Base-by-base conservation (phyloP, 2,113 vertebrate species). In the Dipodomys spectabilis region DNA sequence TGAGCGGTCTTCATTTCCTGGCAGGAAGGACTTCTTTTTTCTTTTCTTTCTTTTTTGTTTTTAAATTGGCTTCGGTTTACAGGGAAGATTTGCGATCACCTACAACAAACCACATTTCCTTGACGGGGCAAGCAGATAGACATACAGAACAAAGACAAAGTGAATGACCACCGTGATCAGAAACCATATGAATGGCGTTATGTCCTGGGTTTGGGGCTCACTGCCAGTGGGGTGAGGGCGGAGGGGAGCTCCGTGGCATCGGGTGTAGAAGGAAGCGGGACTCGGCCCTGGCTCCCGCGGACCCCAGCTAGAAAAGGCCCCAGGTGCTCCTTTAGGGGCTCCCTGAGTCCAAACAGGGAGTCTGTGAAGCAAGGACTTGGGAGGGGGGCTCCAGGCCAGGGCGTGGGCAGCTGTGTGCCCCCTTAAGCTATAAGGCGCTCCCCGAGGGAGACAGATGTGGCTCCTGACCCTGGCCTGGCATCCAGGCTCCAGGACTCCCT, bases 41-140 rank as follows among this genome's bases (percentile, higher is more conserved):
- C 49, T 65, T 49, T 49, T 49, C 49, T 49, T 49, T 49, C 49
- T 49, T 49, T 49, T 9, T 49, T 49, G 8, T 49, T 49, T 49
- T 2, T 11, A 49, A 9, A 49, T 49, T 49, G 1, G 9, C 64
- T 84, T 73, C 2, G 72, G 23, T 83, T 95, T 57, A 25, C n/a
- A 39, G 92, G 81, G 77, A 86, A 81, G 62, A 64, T 71, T 67
- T 91, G 81, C 18, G 68, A 53, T 79, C 64, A 20, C 32, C 89
- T 35, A 5, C 77, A 71, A 72, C 62, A 28, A 91, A 71, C 25
- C 32, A 32, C 0, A 4, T 60, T n/a, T 91, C 91, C 81, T 67
- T 62, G 62, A 23, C 18, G 27, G 82, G 91, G 72, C 81, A 6
- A 19, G 45, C 19, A 11, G 23, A 73, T 6, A 39, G 35, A 85